phyloP scores from a whole-genome alignment of 2,888 invertebrate species.

The Cheilosia soror region DNA sequence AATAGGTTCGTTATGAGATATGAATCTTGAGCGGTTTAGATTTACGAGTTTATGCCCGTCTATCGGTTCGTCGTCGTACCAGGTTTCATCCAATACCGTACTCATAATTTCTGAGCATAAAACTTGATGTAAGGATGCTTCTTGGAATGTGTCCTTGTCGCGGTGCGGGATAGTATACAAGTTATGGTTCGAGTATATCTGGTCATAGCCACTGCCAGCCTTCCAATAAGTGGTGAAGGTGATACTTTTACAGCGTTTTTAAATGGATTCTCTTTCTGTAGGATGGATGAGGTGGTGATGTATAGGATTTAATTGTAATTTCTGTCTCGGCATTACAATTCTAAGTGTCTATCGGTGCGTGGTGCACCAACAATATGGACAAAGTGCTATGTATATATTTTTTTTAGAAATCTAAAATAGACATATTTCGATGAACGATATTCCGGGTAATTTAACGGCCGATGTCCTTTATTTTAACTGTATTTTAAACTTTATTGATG shows the following conservation, averaged over 20 bases:
- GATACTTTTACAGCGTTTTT: conserved; percentile 55
- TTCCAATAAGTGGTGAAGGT: conserved; percentile 11
- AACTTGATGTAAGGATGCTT: no score
- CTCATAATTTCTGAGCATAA: no score
- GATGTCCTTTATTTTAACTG: not conserved
- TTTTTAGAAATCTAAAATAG: not conserved
- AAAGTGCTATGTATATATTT: conserved; percentile 20
- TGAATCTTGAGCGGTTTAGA: conserved; percentile 51
- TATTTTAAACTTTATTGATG: not conserved
- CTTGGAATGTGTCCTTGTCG: no score
- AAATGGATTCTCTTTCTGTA: conserved; percentile 15
- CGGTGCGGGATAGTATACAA: no score
- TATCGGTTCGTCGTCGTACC: conserved; percentile 36
- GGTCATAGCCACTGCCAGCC: conserved; percentile 18
- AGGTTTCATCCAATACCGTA: no score
- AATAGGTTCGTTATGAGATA: conserved; percentile 65
- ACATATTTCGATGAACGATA: not conserved
- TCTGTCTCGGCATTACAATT: conserved; percentile 45
- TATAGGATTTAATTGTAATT: conserved; percentile 29
- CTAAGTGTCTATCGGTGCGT: not conserved
- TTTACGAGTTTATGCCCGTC: conserved; percentile 55
- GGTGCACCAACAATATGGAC: not conserved
- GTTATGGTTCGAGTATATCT: conserved; percentile 6
- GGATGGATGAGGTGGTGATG: not conserved
- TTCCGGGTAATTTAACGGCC: conserved; percentile 14